Conservation (phyloP, 1,140 invertebrate species). For the Sitodiplosis mosellana region DNA sequence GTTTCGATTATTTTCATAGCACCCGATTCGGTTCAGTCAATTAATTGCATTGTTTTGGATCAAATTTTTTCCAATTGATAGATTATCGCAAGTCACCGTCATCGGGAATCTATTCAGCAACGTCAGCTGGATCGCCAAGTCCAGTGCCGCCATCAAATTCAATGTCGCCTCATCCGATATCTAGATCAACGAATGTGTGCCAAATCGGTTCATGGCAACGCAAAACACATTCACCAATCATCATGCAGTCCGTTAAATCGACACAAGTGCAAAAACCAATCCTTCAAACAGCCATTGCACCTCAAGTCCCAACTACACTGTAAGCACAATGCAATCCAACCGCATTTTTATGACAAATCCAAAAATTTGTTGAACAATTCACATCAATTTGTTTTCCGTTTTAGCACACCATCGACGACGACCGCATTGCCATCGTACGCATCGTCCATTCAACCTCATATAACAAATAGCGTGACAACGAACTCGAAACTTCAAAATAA, state of each 20-base stretch:
- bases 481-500: conserved; percentile 9
- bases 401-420: conserved; percentile 9
- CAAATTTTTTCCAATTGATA: too few relatives aligned
- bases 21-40: conserved; percentile 7
- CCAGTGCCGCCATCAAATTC: conserved; percentile 50
- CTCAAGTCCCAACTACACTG: conserved; percentile 44
- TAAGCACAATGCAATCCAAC: too few relatives aligned
- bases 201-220: conserved; percentile 56
- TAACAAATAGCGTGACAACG: conserved; percentile 17
- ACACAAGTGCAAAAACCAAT: conserved; percentile 87
- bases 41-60: not conserved
- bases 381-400: too few relatives aligned
- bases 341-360: too few relatives aligned
- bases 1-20: conserved; percentile 49
- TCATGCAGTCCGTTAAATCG: conserved; percentile 91
- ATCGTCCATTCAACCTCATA: conserved; percentile 46
- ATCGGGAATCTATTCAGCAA: conserved; percentile 62
- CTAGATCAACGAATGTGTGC: conserved; percentile 48
- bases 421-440: conserved; percentile 61
- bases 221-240: conserved; percentile 75
- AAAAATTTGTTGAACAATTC: too few relatives aligned
- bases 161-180: conserved; percentile 29
- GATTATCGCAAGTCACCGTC: conserved; percentile 48
- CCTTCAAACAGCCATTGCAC: conserved; percentile 81
- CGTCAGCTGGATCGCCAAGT: conserved; percentile 54